Base-by-base conservation (phyloP, 2,113 vertebrate species). In the Anseranas semipalmata region DNA sequence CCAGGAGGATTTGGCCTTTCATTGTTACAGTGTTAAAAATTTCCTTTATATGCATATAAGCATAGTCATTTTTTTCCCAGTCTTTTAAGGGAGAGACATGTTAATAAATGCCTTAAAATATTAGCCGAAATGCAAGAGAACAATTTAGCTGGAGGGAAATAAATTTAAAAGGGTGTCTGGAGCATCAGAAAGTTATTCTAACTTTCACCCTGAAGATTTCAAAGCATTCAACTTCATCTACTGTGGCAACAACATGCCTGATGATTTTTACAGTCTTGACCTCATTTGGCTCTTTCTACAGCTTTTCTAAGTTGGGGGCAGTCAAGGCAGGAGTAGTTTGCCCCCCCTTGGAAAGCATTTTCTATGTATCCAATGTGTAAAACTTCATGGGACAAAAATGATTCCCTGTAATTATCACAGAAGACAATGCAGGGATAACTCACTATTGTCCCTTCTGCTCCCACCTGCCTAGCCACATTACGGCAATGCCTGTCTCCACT, bases 131-230 rank as follows among this genome's bases (percentile, higher is more conserved):
- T 76, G 35, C 33, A 79, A 75, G 32, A 87, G 68, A 74, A 53
- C 18, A 62, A 66, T 78, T 76, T 65, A 82, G 70, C 62, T 62
- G 48, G n/a, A 85, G 22, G 48, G n/a, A 87, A 91, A 82, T 35
- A 73, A 83, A 85, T 79, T 76, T 41, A 82, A 87, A 73, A 89
- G 35, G 21, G 32, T 56, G 33, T 65, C 62, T 66, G 41, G 53
- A 79, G 53, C 58, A 87, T 82, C 74, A 72, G 8, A 68, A 95
- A 76, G 41, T 79, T 73, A 70, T 83, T 89, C 58, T 78, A 55
- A 72, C 66, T 97, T 88, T 81, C 28, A 73, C 59, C 21, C 68
- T 67, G 72, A 90, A 77, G 50, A 62, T 90, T 96, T 83, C 50
- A 77, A 90, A 87, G 53, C 50, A 87, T 94, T 95, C 81, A 80